Evolutionary conservation across 1,140 invertebrate genomes (phyloP).

Genomic region (Tachypleus tridentatus): DNA sequence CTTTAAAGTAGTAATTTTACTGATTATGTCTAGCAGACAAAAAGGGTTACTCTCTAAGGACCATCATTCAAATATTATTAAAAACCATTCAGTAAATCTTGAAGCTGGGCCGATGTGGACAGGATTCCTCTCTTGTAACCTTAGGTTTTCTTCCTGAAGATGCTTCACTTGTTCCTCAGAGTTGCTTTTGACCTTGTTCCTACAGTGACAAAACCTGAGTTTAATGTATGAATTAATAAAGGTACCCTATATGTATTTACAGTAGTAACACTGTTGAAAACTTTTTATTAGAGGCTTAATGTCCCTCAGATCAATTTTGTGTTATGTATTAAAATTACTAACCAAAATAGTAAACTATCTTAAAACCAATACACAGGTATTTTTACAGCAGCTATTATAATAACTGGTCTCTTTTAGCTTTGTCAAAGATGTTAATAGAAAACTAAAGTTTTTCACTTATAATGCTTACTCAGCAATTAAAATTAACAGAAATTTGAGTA

Average conservation of each 20-base stretch:
- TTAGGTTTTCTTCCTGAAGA: constrained; percentile 67
- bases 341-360: too few relatives aligned
- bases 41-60: too few relatives aligned
- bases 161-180: constrained; percentile 46
- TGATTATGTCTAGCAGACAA: too few relatives aligned
- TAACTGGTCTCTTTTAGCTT: too few relatives aligned
- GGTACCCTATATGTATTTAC: neutral
- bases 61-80: constrained; percentile 3
- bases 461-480: too few relatives aligned
- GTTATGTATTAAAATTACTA: neutral
- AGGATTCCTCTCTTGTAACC: constrained; percentile 81
- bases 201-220: constrained; percentile 1
- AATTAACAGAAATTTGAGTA: too few relatives aligned
- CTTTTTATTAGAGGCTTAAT: neutral
- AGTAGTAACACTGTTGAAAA: neutral
- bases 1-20: too few relatives aligned
- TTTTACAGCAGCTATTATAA: too few relatives aligned
- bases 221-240: neutral
- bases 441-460: too few relatives aligned
- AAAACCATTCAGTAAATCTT: constrained; percentile 87
- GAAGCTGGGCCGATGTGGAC: constrained; percentile 71
- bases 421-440: too few relatives aligned
- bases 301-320: neutral
- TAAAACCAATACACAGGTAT: too few relatives aligned
- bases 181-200: constrained; percentile 27